Evolutionary conservation across 2,113 vertebrate species (phyloP).

Genomic region (Onychostoma macrolepis): DNA sequence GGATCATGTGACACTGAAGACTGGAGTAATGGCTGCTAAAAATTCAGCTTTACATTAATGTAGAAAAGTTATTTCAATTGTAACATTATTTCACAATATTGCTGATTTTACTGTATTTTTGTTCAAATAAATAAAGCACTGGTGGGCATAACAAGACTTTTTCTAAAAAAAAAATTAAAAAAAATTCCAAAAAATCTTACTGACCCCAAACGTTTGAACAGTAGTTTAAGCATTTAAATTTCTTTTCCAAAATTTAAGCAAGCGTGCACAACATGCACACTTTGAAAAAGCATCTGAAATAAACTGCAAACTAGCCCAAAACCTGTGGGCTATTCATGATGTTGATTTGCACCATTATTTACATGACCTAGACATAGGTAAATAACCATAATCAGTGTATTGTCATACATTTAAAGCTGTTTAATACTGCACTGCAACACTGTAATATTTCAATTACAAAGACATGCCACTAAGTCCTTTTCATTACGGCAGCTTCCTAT

Average conservation of each 20-base stretch:
- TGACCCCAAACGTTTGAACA: neutral
- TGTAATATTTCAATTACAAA: neutral
- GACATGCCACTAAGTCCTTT: neutral
- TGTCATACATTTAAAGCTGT: neutral
- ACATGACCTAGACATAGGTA: neutral
- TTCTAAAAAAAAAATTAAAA: neutral
- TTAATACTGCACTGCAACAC: neutral
- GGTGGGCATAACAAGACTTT: neutral
- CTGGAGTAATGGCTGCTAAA: no score
- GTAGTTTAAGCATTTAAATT: neutral
- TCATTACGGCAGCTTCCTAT: neutral
- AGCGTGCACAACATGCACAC: neutral
- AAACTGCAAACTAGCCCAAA: neutral
- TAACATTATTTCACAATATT: neutral
- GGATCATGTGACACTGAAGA: no score
- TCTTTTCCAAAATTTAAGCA: neutral
- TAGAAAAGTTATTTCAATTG: neutral
- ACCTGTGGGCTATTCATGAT: neutral
- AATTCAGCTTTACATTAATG: no score
- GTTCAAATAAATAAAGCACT: neutral
- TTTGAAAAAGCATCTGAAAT: neutral
- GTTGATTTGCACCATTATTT: neutral
- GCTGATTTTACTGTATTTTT: neutral
- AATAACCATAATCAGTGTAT: no score
- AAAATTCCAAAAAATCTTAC: neutral